phyloP scores from a whole-genome alignment of 2,797 vertebrate genomes.

The Urosaurus nigricauda region DNA sequence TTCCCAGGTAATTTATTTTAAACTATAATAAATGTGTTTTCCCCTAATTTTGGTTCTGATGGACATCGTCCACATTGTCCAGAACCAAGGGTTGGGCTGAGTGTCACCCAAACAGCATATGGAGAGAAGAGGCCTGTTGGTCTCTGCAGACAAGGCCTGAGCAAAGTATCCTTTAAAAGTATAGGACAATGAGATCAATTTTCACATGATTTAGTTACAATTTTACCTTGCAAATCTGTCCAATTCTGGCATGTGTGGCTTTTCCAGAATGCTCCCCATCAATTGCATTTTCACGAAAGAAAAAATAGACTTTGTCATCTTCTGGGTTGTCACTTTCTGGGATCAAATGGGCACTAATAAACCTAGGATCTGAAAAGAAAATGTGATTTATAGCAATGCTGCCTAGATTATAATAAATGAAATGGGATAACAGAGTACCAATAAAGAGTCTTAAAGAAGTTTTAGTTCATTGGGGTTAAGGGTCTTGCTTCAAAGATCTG shows the following conservation, averaged over 20 bases:
- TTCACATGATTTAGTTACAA: not conserved
- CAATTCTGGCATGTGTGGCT: slow-evolving; percentile 95
- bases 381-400: not conserved
- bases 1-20: too few relatives aligned
- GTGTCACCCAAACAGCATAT: too few relatives aligned
- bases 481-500: not conserved
- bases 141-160: too few relatives aligned
- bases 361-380: slow-evolving; percentile 90
- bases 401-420: not conserved
- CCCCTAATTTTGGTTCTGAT: too few relatives aligned
- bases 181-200: too few relatives aligned
- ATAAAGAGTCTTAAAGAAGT: not conserved
- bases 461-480: not conserved
- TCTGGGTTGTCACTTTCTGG: slow-evolving; percentile 98
- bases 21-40: too few relatives aligned
- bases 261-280: slow-evolving; percentile 97
- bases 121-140: too few relatives aligned
- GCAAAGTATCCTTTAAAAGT: not conserved
- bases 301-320: slow-evolving; percentile 98
- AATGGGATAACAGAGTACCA: not conserved
- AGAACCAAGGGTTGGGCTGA: too few relatives aligned
- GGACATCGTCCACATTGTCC: too few relatives aligned
- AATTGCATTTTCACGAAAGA: slow-evolving; percentile 97
- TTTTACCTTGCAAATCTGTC: slow-evolving; percentile 96
- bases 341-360: slow-evolving; percentile 91